Percentiles rank a stretch among this genome's conserved stretches.
These are phyloP conservation scores for Nipponacmea schrenckii DNA, from an alignment of 2,888 invertebrate species.

Conservation along the genomic window DNA sequence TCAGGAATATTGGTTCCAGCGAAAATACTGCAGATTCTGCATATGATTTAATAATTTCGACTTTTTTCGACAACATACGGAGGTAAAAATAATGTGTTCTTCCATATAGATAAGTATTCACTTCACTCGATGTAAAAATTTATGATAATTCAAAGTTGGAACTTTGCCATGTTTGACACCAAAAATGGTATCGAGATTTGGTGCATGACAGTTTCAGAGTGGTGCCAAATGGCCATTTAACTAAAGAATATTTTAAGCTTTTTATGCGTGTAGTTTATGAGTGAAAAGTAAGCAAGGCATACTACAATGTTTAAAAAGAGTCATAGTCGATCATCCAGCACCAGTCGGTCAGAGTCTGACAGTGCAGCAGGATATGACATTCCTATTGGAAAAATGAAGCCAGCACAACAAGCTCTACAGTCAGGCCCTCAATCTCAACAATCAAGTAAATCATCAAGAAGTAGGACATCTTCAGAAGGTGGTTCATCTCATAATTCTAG, in stretches of 20 bases:
- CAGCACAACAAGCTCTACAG: neutral
- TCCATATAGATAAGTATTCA: too few relatives aligned
- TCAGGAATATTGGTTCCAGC: too few relatives aligned
- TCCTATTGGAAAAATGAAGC: slow-evolving; percentile 6
- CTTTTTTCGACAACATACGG: too few relatives aligned
- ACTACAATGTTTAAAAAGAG: neutral
- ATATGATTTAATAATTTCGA: too few relatives aligned
- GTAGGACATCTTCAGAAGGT: neutral
- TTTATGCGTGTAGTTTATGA: neutral
- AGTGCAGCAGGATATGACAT: neutral
- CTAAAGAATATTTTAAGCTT: neutral
- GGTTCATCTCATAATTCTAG: slow-evolving; percentile 1
- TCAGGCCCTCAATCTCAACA: neutral
- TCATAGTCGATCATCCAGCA: neutral
- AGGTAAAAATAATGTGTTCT: too few relatives aligned
- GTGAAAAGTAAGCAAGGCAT: neutral
- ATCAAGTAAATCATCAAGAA: neutral
- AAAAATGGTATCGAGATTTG: too few relatives aligned
- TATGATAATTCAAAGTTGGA: too few relatives aligned
- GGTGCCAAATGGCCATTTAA: too few relatives aligned
- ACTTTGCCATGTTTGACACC: too few relatives aligned
- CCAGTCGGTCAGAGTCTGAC: neutral
- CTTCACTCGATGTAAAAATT: too few relatives aligned
- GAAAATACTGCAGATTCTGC: too few relatives aligned
- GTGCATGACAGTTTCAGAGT: too few relatives aligned